Evolutionary conservation across 2,797 vertebrate genomes (phyloP), one percentile per base, ranked within the genome.

Genomic region (Silurus lanzhouensis): DNA sequence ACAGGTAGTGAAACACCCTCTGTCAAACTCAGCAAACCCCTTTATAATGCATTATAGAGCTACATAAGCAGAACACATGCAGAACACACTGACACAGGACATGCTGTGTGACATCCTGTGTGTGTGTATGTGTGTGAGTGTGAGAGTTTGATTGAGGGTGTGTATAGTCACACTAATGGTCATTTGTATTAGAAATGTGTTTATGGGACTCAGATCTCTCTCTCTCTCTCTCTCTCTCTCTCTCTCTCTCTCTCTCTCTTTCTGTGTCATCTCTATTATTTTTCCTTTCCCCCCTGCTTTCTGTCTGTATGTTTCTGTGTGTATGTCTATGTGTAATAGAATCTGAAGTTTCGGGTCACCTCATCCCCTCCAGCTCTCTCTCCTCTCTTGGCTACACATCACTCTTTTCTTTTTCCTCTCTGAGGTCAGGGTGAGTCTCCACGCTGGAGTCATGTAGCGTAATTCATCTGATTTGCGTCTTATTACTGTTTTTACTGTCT

Each of bases 301-400:
- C 74, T 83, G 78, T 87, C 80, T 84, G 81, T 87, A 74, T 91
- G 44, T 72, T 7, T 76, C 14, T 75, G 87, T 86, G 87, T 88
- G 19, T 89, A n/a, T 85, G 12, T 52, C n/a, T 75, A 6, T 27
- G 48, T 63, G 60, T 63, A 10, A 8, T 89, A 93, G 92, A 72
- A 86, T 82, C 90, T 91, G 88, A 89, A 90, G 87, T 91, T 86
- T 80, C 86, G 83, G 86, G n/a, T 15, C 64, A 83, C 72, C 80
- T 90, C 81, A 64, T 72, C 84, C 86, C 75, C 88, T 87, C 85
- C 85, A 52, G 64, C 71, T 7, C 72, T 13, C 83, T 81, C 82
- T 74, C 27, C 75, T 88, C 6, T 74, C 66, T 88, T 71, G 87
- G 85, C 84, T 89, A 84, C 25, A 87, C 84, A 82, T 89, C 71